A percentile compares a stretch with the other conserved stretches of the same genome.
These are phyloP conservation scores for Hestina assimilis DNA, from an alignment of 1,140 invertebrate genomes.

Conservation along the genomic window DNA sequence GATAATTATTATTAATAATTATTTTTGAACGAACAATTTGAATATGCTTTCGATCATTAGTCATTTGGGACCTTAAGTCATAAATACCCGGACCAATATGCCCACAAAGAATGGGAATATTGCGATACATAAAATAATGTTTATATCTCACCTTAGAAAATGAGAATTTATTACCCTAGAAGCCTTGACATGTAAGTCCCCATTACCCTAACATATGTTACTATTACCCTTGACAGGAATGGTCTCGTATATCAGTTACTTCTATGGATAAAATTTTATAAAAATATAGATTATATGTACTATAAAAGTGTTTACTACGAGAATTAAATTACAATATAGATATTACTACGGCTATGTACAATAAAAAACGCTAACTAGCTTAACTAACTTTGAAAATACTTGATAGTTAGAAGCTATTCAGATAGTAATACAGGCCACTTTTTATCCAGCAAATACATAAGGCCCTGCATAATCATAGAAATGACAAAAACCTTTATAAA, in stretches of 20 bases:
- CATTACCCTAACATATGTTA: neutral
- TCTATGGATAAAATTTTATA: neutral
- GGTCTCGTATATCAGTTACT: neutral
- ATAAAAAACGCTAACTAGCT: too few species aligned
- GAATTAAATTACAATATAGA: too few species aligned
- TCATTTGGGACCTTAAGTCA: neutral
- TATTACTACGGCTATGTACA: too few species aligned
- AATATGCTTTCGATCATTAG: neutral
- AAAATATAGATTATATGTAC: neutral
- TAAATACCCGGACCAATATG: neutral
- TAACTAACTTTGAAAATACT: too few species aligned
- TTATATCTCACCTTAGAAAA: neutral
- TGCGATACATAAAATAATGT: neutral
- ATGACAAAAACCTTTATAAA: too few species aligned
- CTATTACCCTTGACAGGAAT: conserved; percentile 6
- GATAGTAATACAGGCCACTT: too few species aligned
- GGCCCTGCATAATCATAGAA: too few species aligned
- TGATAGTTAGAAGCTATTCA: too few species aligned
- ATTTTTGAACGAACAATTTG: neutral
- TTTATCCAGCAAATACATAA: too few species aligned
- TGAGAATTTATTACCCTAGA: conserved; percentile 3
- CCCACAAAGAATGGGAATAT: neutral
- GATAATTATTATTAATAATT: neutral
- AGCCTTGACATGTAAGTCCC: neutral
- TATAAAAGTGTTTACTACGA: neutral